Conservation (phyloP, 1,140 invertebrate species). For the Apis mellifera region Amel_HAv3.1 CM009933.2:3796501-3797000, state of each 20-base stretch:
- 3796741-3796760: conserved; percentile 57
- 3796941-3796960: neutral
- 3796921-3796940: neutral
- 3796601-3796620: too few relatives aligned
- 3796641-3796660: too few relatives aligned
- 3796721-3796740: conserved; percentile 58
- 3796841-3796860: conserved; percentile 21
- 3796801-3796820: conserved; percentile 14
- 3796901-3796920: too few relatives aligned
- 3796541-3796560: too few relatives aligned
- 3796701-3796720: conserved; percentile 15
- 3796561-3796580: too few relatives aligned
- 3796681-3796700: too few relatives aligned
- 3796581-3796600: too few relatives aligned
- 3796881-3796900: too few relatives aligned
- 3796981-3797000: conserved; percentile 3
- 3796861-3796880: neutral
- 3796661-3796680: too few relatives aligned
- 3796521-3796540: too few relatives aligned
- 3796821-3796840: conserved; percentile 13
- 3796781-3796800: conserved; percentile 8
- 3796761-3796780: conserved; percentile 28
- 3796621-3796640: too few relatives aligned
- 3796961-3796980: neutral
- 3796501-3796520: too few relatives aligned